These are phyloP conservation scores for Xiphorhynchus elegans DNA, from an alignment of 2,113 vertebrate species.

Conservation along the genomic window DNA sequence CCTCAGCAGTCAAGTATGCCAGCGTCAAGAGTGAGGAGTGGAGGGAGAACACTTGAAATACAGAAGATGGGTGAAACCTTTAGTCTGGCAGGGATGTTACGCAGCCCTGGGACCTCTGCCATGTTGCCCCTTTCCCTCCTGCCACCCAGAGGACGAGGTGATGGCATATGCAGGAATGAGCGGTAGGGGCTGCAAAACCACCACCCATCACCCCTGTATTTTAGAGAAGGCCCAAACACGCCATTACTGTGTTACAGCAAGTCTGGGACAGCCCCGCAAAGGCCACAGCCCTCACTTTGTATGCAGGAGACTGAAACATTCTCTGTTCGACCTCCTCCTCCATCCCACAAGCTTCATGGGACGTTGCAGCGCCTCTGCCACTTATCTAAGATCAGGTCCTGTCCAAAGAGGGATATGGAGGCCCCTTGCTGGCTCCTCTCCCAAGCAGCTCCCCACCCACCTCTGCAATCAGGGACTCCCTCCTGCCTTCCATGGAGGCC, in stretches of 20 bases:
- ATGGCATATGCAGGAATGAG: not conserved
- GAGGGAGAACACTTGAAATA: not conserved
- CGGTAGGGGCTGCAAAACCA: not conserved
- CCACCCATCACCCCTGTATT: not conserved
- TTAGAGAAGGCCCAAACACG: not conserved
- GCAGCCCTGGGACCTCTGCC: not conserved
- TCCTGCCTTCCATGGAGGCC: not conserved
- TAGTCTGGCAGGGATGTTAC: not conserved
- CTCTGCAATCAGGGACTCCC: not conserved
- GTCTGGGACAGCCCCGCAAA: not conserved
- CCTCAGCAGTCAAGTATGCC: not conserved
- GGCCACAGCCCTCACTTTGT: not conserved
- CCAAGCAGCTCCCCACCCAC: not conserved
- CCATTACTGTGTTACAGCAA: accelerated
- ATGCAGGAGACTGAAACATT: not conserved
- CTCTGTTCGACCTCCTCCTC: not conserved
- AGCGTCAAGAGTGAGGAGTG: not conserved
- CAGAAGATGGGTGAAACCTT: not conserved
- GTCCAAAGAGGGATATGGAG: not conserved
- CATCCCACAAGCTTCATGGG: not conserved
- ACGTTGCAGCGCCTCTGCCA: not conserved
- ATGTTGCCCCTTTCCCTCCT: not conserved
- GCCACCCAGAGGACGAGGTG: not conserved
- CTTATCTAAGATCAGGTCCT: not conserved
- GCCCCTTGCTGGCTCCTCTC: not conserved